A percentile compares a stretch with the other conserved stretches of the same genome.
Evolutionary conservation across 2,113 vertebrate species (phyloP).

Genomic region (Epinephelus lanceolatus): DNA sequence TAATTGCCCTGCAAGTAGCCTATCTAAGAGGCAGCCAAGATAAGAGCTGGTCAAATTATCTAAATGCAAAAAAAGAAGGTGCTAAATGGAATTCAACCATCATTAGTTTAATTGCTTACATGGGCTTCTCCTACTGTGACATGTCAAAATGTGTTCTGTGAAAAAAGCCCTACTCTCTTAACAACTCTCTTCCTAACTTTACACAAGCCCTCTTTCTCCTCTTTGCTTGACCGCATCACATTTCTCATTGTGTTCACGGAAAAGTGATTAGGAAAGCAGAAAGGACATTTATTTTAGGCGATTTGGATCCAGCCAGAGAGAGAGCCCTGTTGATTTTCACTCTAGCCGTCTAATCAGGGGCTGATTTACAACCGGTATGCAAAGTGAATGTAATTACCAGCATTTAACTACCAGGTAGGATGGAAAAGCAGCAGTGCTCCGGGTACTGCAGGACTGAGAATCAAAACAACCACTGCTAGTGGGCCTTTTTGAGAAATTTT

Average conservation of each 20-base stretch:
- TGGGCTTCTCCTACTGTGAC: background rate
- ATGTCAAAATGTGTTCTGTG: background rate
- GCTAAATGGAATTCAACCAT: conserved; percentile 1
- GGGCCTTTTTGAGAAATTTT: background rate
- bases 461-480: background rate
- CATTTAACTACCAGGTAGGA: conserved; percentile 55
- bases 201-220: background rate
- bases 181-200: background rate
- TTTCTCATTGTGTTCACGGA: conserved; percentile 25
- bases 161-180: background rate
- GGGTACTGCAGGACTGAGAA: background rate
- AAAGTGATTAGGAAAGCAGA: conserved; percentile 48
- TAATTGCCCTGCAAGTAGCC: conserved; percentile 37
- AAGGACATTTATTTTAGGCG: conserved; percentile 55
- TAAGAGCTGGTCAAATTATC: conserved; percentile 34
- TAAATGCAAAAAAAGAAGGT: conserved; percentile 2
- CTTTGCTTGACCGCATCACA: conserved; percentile 7
- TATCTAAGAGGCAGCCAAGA: conserved; percentile 21
- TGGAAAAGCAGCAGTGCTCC: conserved; percentile 5
- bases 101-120: background rate
- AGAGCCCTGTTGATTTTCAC: conserved; percentile 64
- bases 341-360: conserved; percentile 54
- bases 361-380: conserved; percentile 64
- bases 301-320: conserved; percentile 41
- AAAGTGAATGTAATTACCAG: conserved; percentile 71